A percentile compares a stretch with the other conserved stretches of the same genome.
Conservation (phyloP, 2,113 vertebrate species). For the Peromyscus maniculatus region DNA sequence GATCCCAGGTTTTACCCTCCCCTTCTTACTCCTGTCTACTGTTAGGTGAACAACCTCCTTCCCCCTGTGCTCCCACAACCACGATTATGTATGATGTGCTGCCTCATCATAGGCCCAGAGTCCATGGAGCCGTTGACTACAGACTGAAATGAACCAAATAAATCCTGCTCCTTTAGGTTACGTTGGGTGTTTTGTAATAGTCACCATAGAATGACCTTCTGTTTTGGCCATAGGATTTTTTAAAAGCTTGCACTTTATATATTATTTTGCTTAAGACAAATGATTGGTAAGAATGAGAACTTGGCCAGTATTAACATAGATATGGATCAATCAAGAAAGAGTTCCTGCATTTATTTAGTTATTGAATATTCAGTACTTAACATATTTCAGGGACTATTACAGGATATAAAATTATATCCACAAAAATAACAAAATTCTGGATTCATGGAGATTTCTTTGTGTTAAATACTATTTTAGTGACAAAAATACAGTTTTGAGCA, state of each 20-base stretch:
- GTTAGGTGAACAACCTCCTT: background rate
- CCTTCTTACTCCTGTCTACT: background rate
- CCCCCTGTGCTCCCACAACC: background rate
- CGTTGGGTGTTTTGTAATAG: background rate
- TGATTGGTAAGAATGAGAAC: background rate
- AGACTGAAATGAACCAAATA: background rate
- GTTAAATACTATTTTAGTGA: background rate
- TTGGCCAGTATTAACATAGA: background rate
- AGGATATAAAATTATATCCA: background rate
- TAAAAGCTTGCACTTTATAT: background rate
- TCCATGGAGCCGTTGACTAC: background rate
- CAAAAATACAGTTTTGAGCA: background rate
- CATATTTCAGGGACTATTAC: background rate
- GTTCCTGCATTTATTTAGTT: constrained; percentile 8
- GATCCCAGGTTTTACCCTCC: background rate
- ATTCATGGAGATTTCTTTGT: background rate
- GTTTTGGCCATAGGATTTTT: background rate
- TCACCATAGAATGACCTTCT: background rate
- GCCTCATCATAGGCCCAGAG: background rate
- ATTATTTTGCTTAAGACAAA: constrained; percentile 6
- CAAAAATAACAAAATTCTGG: background rate
- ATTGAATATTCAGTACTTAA: background rate
- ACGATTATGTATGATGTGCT: background rate
- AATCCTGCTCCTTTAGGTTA: background rate
- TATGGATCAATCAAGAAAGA: background rate